Conservation (phyloP, 2,888 invertebrate genomes). For the Ophion slaviceki region DNA sequence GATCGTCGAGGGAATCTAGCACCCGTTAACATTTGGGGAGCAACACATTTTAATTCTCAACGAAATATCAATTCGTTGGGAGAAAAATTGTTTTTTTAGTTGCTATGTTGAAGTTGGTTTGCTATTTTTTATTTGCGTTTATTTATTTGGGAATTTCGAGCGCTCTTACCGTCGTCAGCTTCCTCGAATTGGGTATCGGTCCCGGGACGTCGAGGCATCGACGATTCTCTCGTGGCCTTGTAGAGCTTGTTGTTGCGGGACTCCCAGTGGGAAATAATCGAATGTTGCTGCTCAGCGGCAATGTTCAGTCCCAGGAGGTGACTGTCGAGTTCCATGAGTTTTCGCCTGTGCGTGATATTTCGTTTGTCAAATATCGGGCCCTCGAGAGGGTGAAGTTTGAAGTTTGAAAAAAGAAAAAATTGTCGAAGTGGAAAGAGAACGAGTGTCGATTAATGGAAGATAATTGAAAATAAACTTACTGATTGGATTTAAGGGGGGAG, state of each 20-base stretch:
- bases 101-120: background rate
- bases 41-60: background rate
- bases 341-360: slow-evolving; percentile 84
- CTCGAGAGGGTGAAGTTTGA: background rate
- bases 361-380: slow-evolving; percentile 19
- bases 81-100: background rate
- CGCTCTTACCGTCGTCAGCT: slow-evolving; percentile 72
- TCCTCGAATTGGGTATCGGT: slow-evolving; percentile 73
- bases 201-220: slow-evolving; percentile 74
- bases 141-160: background rate
- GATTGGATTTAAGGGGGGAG: no score
- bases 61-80: background rate
- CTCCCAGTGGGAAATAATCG: slow-evolving; percentile 95
- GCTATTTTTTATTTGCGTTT: background rate
- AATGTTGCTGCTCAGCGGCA: slow-evolving; percentile 94
- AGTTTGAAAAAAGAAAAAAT: background rate
- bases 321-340: slow-evolving; percentile 96
- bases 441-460: no score
- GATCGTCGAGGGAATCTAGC: slow-evolving; percentile 77
- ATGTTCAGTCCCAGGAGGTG: slow-evolving; percentile 93
- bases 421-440: no score
- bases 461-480: no score
- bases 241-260: slow-evolving; percentile 91
- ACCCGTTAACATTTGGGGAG: background rate
- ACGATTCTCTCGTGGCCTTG: slow-evolving; percentile 85